phyloP scores from a whole-genome alignment of 2,888 invertebrate species.

The Polydrusus pterygomalis region DNA sequence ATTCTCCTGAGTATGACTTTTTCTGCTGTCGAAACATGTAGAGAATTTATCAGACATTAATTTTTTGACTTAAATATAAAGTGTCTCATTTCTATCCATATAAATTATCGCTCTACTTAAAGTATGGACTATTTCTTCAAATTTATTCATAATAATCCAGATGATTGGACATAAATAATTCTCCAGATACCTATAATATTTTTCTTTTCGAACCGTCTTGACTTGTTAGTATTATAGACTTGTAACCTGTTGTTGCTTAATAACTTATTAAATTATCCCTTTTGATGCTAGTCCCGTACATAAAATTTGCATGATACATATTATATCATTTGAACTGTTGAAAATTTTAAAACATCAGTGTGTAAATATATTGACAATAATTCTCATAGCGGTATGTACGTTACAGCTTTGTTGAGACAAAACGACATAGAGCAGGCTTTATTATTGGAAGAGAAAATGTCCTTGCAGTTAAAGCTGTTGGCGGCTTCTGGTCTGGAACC shows the following conservation, averaged over 20 bases:
- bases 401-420: constrained; percentile 85
- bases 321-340: neutral
- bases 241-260: constrained; percentile 22
- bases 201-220: neutral
- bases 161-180: neutral
- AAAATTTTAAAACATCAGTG: neutral
- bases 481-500: constrained; percentile 81
- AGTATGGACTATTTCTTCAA: too few relatives aligned
- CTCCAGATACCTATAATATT: neutral
- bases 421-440: constrained; percentile 92
- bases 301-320: neutral
- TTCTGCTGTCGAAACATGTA: too few relatives aligned
- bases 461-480: constrained; percentile 85
- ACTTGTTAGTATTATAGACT: constrained; percentile 3
- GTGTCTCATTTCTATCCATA: too few relatives aligned
- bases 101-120: too few relatives aligned
- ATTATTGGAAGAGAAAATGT: constrained; percentile 91
- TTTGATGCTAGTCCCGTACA: constrained; percentile 6
- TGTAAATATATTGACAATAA: constrained; percentile 9
- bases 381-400: constrained; percentile 23
- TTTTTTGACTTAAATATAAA: too few relatives aligned
- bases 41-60: too few relatives aligned
- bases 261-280: constrained; percentile 8
- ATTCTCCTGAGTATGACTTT: too few relatives aligned
- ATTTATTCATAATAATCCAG: too few relatives aligned